These are phyloP conservation scores for Tragelaphus scriptus DNA, from an alignment of 2,113 vertebrate species.

Conservation along the genomic window DNA sequence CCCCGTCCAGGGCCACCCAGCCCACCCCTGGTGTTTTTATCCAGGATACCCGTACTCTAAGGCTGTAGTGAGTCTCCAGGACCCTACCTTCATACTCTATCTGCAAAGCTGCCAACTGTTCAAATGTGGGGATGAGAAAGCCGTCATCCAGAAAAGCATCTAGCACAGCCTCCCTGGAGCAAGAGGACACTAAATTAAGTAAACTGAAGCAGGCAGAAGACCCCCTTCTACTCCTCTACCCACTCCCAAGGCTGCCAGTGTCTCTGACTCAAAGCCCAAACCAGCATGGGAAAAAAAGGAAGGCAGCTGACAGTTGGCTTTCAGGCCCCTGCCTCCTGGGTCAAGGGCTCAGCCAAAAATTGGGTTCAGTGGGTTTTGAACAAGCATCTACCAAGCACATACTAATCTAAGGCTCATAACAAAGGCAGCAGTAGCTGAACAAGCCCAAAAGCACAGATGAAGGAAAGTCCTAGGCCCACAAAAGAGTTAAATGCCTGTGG, in stretches of 20 bases:
- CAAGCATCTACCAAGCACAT: neutral
- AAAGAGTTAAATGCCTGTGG: neutral
- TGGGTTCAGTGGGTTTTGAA: neutral
- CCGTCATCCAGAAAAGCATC: slow-evolving; percentile 90
- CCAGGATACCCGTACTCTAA: neutral
- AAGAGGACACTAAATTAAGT: slow-evolving; percentile 37
- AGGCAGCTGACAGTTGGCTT: neutral
- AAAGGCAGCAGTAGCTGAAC: neutral
- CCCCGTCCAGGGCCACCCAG: neutral
- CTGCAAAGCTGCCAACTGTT: slow-evolving; percentile 88
- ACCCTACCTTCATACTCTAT: slow-evolving; percentile 83
- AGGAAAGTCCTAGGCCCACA: neutral
- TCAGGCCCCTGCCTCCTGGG: neutral
- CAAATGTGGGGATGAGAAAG: slow-evolving; percentile 90
- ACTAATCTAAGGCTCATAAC: neutral
- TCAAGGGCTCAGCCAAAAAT: neutral
- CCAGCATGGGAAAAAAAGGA: neutral
- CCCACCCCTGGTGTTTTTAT: neutral
- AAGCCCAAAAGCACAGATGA: neutral
- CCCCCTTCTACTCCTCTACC: neutral
- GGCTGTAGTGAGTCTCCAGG: neutral
- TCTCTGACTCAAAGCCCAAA: slow-evolving; percentile 17
- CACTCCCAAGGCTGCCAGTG: neutral
- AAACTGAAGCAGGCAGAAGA: neutral
- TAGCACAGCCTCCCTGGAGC: slow-evolving; percentile 79